These are phyloP conservation scores for Pomacea maculata DNA, from an alignment of 1,140 invertebrate genomes.

Conservation along the genomic window DNA sequence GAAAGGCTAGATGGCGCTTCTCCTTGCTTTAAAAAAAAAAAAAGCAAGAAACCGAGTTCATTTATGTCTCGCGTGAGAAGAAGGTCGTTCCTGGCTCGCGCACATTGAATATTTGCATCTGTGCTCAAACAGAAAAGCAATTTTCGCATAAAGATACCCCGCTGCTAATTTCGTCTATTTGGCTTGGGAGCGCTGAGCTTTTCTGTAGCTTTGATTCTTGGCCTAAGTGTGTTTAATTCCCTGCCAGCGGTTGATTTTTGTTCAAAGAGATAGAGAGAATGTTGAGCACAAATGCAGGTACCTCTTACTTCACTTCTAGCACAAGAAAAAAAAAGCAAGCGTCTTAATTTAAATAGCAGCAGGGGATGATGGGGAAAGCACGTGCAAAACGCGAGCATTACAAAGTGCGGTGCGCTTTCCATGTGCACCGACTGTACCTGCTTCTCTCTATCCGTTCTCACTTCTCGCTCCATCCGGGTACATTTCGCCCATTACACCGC, in stretches of 20 bases:
- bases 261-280: conserved; percentile 21
- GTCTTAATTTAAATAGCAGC: conserved; percentile 21
- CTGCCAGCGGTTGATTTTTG: conserved; percentile 17
- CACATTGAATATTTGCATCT: conserved; percentile 24
- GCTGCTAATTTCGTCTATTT: conserved; percentile 14
- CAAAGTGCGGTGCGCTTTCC: conserved; percentile 18
- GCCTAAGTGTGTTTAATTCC: conserved; percentile 18
- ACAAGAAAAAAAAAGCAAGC: conserved; percentile 18
- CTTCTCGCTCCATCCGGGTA: neutral
- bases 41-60: conserved; percentile 3
- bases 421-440: neutral
- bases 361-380: conserved; percentile 22
- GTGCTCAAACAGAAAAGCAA: conserved; percentile 25
- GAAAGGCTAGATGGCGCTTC: neutral
- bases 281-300: neutral
- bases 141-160: conserved; percentile 18
- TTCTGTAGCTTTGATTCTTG: conserved; percentile 6
- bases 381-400: conserved; percentile 15
- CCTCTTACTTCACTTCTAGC: conserved; percentile 1
- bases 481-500: neutral
- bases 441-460: neutral
- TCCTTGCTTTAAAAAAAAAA: neutral
- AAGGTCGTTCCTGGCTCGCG: conserved; percentile 18
- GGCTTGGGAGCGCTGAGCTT: neutral
- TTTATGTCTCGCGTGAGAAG: conserved; percentile 27